These are phyloP conservation scores for Pyrochroa serraticornis DNA, from an alignment of 2,888 invertebrate genomes.

Conservation along the genomic window DNA sequence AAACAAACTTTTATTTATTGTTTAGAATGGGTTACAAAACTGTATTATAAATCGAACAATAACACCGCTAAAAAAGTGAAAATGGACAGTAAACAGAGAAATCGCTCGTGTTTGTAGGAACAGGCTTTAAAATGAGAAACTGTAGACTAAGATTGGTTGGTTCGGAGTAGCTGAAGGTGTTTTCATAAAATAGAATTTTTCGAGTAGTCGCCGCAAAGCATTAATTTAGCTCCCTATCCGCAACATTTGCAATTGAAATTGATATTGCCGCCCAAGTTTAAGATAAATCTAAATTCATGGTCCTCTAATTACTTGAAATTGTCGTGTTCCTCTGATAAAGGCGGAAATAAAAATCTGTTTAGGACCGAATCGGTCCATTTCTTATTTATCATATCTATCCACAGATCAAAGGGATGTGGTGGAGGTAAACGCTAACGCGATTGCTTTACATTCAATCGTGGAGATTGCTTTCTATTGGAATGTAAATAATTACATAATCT, in stretches of 20 bases:
- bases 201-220: background rate
- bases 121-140: slow-evolving; percentile 22
- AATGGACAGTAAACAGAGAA: slow-evolving; percentile 27
- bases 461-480: slow-evolving; percentile 46
- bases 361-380: slow-evolving; percentile 3
- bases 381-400: slow-evolving; percentile 19
- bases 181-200: slow-evolving; percentile 10
- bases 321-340: background rate
- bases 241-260: slow-evolving; percentile 8
- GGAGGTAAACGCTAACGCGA: slow-evolving; percentile 26
- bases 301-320: too few species aligned
- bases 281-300: too few species aligned
- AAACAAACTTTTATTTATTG: slow-evolving; percentile 33
- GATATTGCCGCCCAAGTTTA: background rate
- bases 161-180: slow-evolving; percentile 15
- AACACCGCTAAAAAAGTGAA: slow-evolving; percentile 29
- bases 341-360: background rate
- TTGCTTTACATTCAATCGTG: slow-evolving; percentile 34
- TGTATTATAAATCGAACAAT: slow-evolving; percentile 30
- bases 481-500: slow-evolving; percentile 50
- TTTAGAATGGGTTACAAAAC: slow-evolving; percentile 32
- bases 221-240: background rate
- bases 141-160: slow-evolving; percentile 14
- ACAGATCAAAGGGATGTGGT: slow-evolving; percentile 25
- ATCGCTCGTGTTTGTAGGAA: slow-evolving; percentile 11